Conservation (phyloP, 2,888 invertebrate genomes). For the Scaptomyza caliginosa region DNA sequence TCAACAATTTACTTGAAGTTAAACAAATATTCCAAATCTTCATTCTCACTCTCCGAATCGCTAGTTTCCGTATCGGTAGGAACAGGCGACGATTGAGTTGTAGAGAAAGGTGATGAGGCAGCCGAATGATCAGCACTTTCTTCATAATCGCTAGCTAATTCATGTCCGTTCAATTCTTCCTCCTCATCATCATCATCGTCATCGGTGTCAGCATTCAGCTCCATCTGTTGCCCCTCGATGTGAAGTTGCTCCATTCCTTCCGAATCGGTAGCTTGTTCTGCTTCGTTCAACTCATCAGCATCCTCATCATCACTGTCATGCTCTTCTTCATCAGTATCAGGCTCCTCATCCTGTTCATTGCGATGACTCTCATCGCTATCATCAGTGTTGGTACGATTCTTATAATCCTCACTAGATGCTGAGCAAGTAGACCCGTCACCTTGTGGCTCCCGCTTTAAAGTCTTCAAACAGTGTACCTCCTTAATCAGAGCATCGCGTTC, state of each 20-base stretch:
- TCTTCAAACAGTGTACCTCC: conserved; percentile 69
- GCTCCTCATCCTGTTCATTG: background rate
- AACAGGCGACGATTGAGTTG: background rate
- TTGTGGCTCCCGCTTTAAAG: conserved; percentile 23
- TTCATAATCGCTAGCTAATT: background rate
- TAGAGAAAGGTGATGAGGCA: background rate
- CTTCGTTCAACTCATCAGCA: too few species aligned
- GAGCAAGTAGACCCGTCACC: background rate
- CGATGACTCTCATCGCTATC: background rate
- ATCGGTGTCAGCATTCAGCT: conserved; percentile 5
- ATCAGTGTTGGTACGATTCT: background rate
- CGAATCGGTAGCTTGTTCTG: too few species aligned
- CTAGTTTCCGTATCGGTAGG: conserved; percentile 6
- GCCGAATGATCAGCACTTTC: background rate
- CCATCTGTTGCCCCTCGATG: background rate
- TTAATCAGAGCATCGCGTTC: conserved; percentile 75
- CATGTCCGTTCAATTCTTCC: background rate
- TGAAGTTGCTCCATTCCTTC: background rate
- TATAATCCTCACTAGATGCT: conserved; percentile 3
- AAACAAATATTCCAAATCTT: background rate
- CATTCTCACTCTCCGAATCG: conserved; percentile 15
- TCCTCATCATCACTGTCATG: too few species aligned
- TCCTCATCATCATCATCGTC: background rate
- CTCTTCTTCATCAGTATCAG: background rate
- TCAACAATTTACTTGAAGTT: conserved; percentile 12